Conservation (phyloP, 2,797 vertebrate genomes). For the Neosilurus hyrtlii region DNA sequence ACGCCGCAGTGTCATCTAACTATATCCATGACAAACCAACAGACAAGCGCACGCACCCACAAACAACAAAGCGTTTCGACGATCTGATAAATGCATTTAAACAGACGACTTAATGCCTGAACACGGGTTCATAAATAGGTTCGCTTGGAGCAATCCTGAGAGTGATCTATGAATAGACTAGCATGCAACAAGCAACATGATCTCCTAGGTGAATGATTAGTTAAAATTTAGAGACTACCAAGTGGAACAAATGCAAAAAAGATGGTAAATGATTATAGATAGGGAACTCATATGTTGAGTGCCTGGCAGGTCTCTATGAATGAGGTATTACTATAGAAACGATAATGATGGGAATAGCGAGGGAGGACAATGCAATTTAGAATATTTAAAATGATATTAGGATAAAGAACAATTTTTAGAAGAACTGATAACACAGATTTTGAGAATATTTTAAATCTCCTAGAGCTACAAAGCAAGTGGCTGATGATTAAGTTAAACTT, state of each 20-base stretch:
- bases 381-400: neutral
- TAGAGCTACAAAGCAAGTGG: neutral
- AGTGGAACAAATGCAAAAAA: neutral
- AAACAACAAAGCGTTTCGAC: conserved; percentile 18
- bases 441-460: neutral
- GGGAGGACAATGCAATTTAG: neutral
- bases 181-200: conserved; percentile 1
- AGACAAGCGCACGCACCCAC: conserved; percentile 8
- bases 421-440: neutral
- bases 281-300: neutral
- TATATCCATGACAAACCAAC: conserved; percentile 25
- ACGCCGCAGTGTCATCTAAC: conserved; percentile 9
- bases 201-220: conserved; percentile 16
- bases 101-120: conserved; percentile 13
- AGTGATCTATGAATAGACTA: conserved; percentile 33
- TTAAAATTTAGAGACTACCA: neutral
- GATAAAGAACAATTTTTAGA: neutral
- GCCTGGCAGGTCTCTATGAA: no score
- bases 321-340: neutral
- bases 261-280: neutral
- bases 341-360: neutral
- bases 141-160: conserved; percentile 30
- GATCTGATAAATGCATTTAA: conserved; percentile 14
- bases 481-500: neutral
- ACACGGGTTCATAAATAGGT: conserved; percentile 43